A percentile compares a stretch with the other conserved stretches of the same genome.
Conservation (phyloP, 1,140 invertebrate species). For the Whitmania pigra region DNA sequence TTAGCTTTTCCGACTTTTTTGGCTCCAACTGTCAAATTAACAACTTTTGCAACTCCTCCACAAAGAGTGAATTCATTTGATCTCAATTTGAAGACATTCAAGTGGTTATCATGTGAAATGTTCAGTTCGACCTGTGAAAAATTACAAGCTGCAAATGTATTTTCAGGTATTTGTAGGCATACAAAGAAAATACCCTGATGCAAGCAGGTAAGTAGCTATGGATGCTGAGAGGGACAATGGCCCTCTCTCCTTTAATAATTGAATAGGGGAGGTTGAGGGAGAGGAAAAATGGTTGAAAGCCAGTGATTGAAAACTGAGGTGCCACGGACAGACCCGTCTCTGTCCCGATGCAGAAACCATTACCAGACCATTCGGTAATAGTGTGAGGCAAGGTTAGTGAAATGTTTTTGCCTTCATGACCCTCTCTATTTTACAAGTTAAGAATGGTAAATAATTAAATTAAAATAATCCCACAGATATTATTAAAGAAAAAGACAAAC, state of each 20-base stretch:
- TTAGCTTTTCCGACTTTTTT: no score
- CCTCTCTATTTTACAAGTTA: neutral
- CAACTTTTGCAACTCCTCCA: no score
- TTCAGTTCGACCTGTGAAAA: no score
- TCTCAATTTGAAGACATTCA: no score
- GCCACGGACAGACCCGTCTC: slow-evolving; percentile 67
- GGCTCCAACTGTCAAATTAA: no score
- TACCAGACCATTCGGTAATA: slow-evolving; percentile 83
- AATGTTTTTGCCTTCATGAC: neutral
- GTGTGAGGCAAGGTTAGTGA: slow-evolving; percentile 57
- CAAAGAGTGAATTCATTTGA: no score
- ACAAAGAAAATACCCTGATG: slow-evolving; percentile 45
- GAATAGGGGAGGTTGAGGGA: slow-evolving; percentile 73
- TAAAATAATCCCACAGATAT: no score
- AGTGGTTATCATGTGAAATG: no score
- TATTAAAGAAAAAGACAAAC: no score
- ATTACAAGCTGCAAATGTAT: no score
- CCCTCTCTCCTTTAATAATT: slow-evolving; percentile 72
- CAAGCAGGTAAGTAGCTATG: slow-evolving; percentile 70
- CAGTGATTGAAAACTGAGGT: slow-evolving; percentile 50
- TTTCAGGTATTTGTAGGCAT: no score
- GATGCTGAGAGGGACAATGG: slow-evolving; percentile 76
- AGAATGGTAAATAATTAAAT: neutral
- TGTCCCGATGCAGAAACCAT: slow-evolving; percentile 64
- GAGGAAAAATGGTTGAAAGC: slow-evolving; percentile 77